phyloP scores from a whole-genome alignment of 2,113 vertebrate genomes.

The Gymnocephalus cernua region DNA sequence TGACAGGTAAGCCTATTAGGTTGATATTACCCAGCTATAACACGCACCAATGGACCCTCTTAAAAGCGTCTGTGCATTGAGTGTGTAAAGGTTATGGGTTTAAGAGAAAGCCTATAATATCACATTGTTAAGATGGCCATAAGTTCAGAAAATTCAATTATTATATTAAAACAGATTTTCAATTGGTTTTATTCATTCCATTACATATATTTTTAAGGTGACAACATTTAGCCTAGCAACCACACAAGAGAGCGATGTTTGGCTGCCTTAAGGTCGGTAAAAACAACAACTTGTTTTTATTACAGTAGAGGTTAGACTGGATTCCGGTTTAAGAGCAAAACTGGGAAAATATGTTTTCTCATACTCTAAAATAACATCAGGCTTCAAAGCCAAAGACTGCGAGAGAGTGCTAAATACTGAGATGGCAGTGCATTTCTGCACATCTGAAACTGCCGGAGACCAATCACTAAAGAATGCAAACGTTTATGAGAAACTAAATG shows the following conservation, averaged over 20 bases:
- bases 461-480: conserved; percentile 83
- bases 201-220: background rate
- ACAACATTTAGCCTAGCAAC: conserved; percentile 4
- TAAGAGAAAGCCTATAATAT: conserved; percentile 51
- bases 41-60: conserved; percentile 72
- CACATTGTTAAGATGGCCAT: conserved; percentile 38
- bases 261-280: background rate
- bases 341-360: conserved; percentile 7
- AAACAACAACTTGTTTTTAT: conserved; percentile 3
- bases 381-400: conserved; percentile 53
- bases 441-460: conserved; percentile 77
- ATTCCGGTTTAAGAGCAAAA: conserved; percentile 31
- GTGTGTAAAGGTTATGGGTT: conserved; percentile 56
- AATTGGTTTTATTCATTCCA: background rate
- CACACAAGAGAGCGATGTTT: background rate
- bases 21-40: conserved; percentile 82
- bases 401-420: conserved; percentile 49
- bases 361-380: conserved; percentile 58
- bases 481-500: conserved; percentile 84
- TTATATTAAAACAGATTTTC: conserved; percentile 29
- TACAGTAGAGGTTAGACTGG: conserved; percentile 3
- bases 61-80: conserved; percentile 63
- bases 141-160: conserved; percentile 21
- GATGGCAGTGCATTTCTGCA: conserved; percentile 61
- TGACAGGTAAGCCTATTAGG: conserved; percentile 86